Conservation (phyloP, 2,113 vertebrate genomes). For the Oryctolagus cuniculus region mOryCun1.1 NC_091433.1:104685001-104685500, state of each 20-base stretch:
- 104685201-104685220: constrained; percentile 9
- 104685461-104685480: background rate
- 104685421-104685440: background rate
- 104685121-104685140: background rate
- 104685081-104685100: background rate
- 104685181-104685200: background rate
- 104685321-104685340: background rate
- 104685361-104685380: background rate
- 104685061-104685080: background rate
- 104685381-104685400: background rate
- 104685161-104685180: constrained; percentile 5
- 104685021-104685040: background rate
- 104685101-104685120: background rate
- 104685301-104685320: background rate
- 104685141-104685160: background rate
- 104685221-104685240: background rate
- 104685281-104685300: background rate
- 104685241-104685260: background rate
- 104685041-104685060: background rate
- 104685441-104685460: background rate
- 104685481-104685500: background rate
- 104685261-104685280: background rate
- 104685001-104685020: background rate
- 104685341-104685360: background rate
- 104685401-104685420: background rate